Evolutionary conservation across 2,113 vertebrate species (phyloP), one percentile per base, ranked within the genome.

Genomic region (Hipposideros armiger): DNA sequence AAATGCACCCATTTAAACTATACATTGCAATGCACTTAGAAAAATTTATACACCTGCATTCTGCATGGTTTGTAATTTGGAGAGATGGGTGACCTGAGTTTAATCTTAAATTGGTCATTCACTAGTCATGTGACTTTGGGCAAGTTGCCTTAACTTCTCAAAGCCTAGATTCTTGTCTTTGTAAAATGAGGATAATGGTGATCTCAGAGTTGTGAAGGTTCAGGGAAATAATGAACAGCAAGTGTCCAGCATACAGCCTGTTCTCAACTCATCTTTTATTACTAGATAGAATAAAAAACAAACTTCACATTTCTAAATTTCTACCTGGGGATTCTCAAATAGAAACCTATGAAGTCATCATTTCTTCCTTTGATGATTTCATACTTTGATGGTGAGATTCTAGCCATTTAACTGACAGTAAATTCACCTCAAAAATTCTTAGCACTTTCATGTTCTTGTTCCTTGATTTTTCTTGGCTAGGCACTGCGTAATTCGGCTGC

Each of bases 271-370:
- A 89, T 40, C 45, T 96, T 92, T 82, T 70, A 92, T 73, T 92
- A 85, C 14, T 87, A 78, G 10, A 16, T 62, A 40, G 30, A 8
- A 74, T 91, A 74, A 74, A 92, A 96, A 42, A 87, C 22, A 80
- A 84, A 58, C 42, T 60, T 97, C 4, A 19, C 62, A 85, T 69
- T 69, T 95, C 50, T 74, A 81, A 94, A 81, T 81, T 80, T 85
- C 66, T 36, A 42, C 40, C 10, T 58, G 19, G 56, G n/a, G 54
- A 73, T 36, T 87, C 74, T 83, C 80, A 96, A 91, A 82, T 4
- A 87, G 82, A 84, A n/a, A 64, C 67, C 42, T 62, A 74, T 42
- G 11, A 91, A 93, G 22, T 73, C 24, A 77, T 56, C 20, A 77
- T 77, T 72, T 74, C 58, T 97, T 86, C 19, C n/a, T 81, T 81